Base-by-base conservation (phyloP, 2,113 vertebrate genomes). In the Ptychochromis oligacanthus region DNA sequence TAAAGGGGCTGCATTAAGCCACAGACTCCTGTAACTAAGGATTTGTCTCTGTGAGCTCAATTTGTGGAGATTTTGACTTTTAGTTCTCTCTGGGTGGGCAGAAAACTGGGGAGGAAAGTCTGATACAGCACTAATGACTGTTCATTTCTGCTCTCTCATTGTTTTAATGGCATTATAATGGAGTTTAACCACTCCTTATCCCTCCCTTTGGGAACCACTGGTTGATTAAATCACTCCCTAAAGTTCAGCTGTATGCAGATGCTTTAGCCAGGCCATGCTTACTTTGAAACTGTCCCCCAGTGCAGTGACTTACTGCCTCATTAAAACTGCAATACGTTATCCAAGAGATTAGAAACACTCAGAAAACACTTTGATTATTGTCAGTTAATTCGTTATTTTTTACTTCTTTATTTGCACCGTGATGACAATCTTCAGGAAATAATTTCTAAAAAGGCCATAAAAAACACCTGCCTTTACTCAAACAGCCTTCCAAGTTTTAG, bases 151-250 rank as follows among this genome's bases (percentile, higher is more conserved):
- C 61, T 65, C 61, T 12, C 57, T 91, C 22, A 52, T 81, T 80
- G 62, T 67, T 85, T 58, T 88, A 87, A 90, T 87, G 77, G 46
- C 3, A 36, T 75, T 80, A 58, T 83, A 86, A 83, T 75, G 26
- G 46, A 70, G 74, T 61, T 60, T 11, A 86, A 75, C 62, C 49
- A 43, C 61, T 81, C 15, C 38, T 60, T 24, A 67, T 67, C 54
- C 28, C 87, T 86, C 57, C 76, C 83, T 61, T 7, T 77, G 85
- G 62, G 87, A 89, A 60, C 49, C 59, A 22, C 58, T n/a, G 60
- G 64, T 38, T 12, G 58, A 83, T 81, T 83, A 85, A 87, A 87
- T 85, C 79, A 57, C 81, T 80, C 54, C 52, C 40, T 49, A 24
- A 49, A 40, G 9, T 60, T 77, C 49, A 58, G 38, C 52, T 65